Conservation (phyloP, 2,888 invertebrate genomes). For the Lissocephala sabroskyi region DNA sequence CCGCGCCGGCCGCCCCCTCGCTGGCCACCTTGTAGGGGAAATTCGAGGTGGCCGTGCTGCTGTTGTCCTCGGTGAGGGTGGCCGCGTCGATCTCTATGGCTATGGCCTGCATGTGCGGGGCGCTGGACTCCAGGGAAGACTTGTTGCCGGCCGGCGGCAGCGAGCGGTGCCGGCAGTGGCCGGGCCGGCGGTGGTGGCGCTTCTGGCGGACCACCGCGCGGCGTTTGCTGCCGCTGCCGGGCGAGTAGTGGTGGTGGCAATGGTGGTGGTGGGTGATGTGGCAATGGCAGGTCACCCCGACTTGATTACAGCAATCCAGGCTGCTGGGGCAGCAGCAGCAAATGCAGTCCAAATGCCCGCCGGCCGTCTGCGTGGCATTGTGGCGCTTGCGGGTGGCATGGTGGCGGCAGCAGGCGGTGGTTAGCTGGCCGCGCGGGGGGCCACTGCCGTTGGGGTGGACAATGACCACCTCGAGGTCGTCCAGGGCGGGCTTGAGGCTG, state of each 20-base stretch:
- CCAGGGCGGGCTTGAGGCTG: constrained; percentile 43
- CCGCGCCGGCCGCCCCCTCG: constrained; percentile 33
- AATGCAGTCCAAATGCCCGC: constrained; percentile 24
- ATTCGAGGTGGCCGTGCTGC: constrained; percentile 66
- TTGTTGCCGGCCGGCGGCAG: constrained; percentile 42
- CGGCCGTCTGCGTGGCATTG: constrained; percentile 68
- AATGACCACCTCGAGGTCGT: constrained; percentile 52
- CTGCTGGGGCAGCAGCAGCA: constrained; percentile 26
- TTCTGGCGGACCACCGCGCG: constrained; percentile 24
- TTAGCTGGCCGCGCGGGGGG: constrained; percentile 5
- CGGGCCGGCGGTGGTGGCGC: constrained; percentile 19
- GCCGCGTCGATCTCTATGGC: constrained; percentile 70
- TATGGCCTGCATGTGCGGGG: constrained; percentile 41
- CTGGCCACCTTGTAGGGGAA: constrained; percentile 62
- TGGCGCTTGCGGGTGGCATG: constrained; percentile 51
- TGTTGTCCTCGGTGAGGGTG: constrained; percentile 66
- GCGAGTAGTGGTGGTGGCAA: constrained; percentile 29
- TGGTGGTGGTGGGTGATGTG: constrained; percentile 34
- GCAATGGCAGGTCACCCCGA: constrained; percentile 30
- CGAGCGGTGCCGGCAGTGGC: constrained; percentile 10
- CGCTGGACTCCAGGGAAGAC: constrained; percentile 67
- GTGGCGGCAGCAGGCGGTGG: constrained; percentile 32
- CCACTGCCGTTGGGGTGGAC: constrained; percentile 39
- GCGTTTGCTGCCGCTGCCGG: constrained; percentile 19
- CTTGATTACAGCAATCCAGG: constrained; percentile 37